These are phyloP conservation scores for Panopea generosa DNA, from an alignment of 2,888 invertebrate species.

Conservation along the genomic window DNA sequence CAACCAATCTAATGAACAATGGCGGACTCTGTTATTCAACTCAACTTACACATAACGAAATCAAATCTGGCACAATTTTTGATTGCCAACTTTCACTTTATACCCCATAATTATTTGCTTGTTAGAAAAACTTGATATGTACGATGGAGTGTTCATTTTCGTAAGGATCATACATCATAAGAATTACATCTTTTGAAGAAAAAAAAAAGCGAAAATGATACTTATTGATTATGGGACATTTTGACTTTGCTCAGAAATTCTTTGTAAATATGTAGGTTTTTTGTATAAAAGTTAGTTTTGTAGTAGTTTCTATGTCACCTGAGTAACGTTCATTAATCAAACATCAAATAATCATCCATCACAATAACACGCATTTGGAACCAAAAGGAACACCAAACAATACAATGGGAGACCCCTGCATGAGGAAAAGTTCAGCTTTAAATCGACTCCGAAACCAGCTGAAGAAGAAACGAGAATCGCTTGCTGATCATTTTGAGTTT, in stretches of 20 bases:
- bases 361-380: not conserved
- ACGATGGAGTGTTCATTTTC: not conserved
- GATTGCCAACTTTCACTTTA: constrained; percentile 5
- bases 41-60: constrained; percentile 40
- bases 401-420: constrained; percentile 77
- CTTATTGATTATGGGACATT: constrained; percentile 1
- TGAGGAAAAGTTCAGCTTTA: constrained; percentile 77
- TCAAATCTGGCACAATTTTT: constrained; percentile 12
- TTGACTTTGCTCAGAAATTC: constrained; percentile 28
- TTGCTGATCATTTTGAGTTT: constrained; percentile 85
- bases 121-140: not conserved
- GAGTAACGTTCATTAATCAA: not conserved
- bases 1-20: constrained; percentile 10
- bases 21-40: constrained; percentile 38
- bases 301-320: not conserved
- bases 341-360: too few species aligned
- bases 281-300: constrained; percentile 4
- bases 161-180: not conserved
- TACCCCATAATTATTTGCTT: not conserved
- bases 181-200: not conserved
- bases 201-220: not conserved
- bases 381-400: not conserved
- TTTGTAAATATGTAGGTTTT: constrained; percentile 53
- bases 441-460: constrained; percentile 80
- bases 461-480: constrained; percentile 82